phyloP scores from a whole-genome alignment of 2,888 invertebrate genomes.

The Agrotis clavis region DNA sequence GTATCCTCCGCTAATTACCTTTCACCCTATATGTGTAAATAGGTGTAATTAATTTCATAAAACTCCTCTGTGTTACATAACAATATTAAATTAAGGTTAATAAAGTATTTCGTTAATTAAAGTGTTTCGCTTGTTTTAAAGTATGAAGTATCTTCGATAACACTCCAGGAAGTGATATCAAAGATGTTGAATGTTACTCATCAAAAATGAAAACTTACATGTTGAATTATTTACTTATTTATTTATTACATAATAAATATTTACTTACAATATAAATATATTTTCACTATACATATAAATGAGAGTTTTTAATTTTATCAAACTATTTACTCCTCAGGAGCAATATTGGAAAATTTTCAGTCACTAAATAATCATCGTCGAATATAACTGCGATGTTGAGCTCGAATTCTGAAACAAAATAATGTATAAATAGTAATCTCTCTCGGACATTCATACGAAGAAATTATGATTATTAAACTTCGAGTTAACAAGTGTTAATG shows the following conservation, averaged over 20 bases:
- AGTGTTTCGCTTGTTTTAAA: conserved; percentile 17
- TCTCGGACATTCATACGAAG: not conserved
- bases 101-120: conserved; percentile 60
- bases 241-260: too few relatives aligned
- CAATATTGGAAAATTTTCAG: conserved; percentile 97
- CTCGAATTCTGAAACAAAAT: conserved; percentile 96
- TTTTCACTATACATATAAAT: not conserved
- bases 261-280: not conserved
- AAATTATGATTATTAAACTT: not conserved
- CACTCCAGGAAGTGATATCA: too few relatives aligned
- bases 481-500: not conserved
- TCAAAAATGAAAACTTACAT: conserved; percentile 7
- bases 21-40: conserved; percentile 37
- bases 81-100: conserved; percentile 52
- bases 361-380: conserved; percentile 97
- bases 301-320: conserved; percentile 2
- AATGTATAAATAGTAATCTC: not conserved
- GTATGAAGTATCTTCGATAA: not conserved
- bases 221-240: too few relatives aligned
- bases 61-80: conserved; percentile 43
- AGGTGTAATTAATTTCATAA: conserved; percentile 30
- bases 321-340: conserved; percentile 80
- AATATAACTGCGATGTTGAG: conserved; percentile 98
- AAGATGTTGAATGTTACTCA: too few relatives aligned
- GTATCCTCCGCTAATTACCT: too few relatives aligned